These are phyloP conservation scores for Idris sp. DNA, from an alignment of 1,140 invertebrate species.

Conservation along the genomic window DNA sequence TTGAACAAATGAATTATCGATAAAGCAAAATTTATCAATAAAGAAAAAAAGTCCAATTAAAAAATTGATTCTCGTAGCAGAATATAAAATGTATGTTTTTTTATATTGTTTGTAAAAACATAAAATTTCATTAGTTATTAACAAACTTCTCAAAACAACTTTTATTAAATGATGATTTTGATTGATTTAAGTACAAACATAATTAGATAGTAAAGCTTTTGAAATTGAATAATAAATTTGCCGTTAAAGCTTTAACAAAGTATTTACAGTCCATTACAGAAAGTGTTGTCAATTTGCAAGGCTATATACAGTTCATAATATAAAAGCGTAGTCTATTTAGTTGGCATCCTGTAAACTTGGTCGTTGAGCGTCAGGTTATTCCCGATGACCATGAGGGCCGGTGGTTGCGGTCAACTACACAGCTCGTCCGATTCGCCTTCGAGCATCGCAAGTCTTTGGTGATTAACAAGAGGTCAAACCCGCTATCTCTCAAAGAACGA, in stretches of 20 bases:
- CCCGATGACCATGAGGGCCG: conserved; percentile 64
- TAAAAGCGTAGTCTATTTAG: conserved; percentile 59
- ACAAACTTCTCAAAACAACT: too few relatives aligned
- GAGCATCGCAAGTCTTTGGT: conserved; percentile 72
- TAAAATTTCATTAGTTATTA: too few relatives aligned
- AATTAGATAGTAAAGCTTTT: too few relatives aligned
- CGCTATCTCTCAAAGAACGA: conserved; percentile 68
- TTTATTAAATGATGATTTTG: too few relatives aligned
- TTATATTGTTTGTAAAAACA: too few relatives aligned
- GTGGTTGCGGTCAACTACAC: conserved; percentile 76
- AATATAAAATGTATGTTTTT: too few relatives aligned
- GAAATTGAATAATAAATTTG: conserved; percentile 59
- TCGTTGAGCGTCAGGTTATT: conserved; percentile 54
- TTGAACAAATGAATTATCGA: too few relatives aligned
- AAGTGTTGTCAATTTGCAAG: conserved; percentile 42
- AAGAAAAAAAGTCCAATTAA: too few relatives aligned
- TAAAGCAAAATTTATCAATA: too few relatives aligned
- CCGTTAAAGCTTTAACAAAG: conserved; percentile 50
- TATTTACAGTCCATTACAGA: conserved; percentile 61
- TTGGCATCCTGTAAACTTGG: conserved; percentile 57
- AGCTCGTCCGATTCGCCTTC: conserved; percentile 73
- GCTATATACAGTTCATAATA: conserved; percentile 51
- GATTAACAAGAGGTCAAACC: conserved; percentile 77
- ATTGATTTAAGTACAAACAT: too few relatives aligned
- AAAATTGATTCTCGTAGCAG: too few relatives aligned